phyloP scores from a whole-genome alignment of 2,888 invertebrate genomes.

The Eupithecia abbreviata region DNA sequence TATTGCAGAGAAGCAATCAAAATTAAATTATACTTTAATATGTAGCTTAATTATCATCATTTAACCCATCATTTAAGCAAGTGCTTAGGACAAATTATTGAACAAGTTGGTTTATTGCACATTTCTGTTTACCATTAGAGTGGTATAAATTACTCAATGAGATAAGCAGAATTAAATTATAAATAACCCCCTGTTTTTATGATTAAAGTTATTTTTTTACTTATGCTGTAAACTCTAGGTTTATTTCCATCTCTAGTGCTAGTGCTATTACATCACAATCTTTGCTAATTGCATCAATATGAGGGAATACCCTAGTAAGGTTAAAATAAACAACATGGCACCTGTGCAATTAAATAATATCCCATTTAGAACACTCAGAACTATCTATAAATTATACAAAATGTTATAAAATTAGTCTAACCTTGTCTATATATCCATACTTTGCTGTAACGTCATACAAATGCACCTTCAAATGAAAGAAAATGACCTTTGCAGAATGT shows the following conservation, averaged over 20 bases:
- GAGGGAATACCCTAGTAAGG: conserved; percentile 1
- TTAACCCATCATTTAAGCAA: neutral
- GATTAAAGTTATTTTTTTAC: neutral
- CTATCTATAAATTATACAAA: neutral
- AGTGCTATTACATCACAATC: neutral
- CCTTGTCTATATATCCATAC: neutral
- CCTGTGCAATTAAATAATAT: neutral
- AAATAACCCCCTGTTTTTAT: neutral
- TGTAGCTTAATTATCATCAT: neutral
- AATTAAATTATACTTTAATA: neutral
- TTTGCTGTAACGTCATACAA: neutral
- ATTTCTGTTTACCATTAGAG: neutral
- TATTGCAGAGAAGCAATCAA: neutral
- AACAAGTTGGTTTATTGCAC: neutral
- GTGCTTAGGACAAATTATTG: neutral
- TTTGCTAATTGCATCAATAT: neutral
- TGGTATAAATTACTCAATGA: neutral
- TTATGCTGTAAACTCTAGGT: neutral
- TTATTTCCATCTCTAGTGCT: neutral
- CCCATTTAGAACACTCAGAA: neutral
- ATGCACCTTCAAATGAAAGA: conserved; percentile 19
- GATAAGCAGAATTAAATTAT: neutral
- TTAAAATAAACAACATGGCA: conserved; percentile 1
- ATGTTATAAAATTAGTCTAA: neutral
- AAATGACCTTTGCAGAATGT: conserved; percentile 58